Base-by-base conservation (phyloP, 1,140 invertebrate genomes). In the Trichonephila clavata region DNA sequence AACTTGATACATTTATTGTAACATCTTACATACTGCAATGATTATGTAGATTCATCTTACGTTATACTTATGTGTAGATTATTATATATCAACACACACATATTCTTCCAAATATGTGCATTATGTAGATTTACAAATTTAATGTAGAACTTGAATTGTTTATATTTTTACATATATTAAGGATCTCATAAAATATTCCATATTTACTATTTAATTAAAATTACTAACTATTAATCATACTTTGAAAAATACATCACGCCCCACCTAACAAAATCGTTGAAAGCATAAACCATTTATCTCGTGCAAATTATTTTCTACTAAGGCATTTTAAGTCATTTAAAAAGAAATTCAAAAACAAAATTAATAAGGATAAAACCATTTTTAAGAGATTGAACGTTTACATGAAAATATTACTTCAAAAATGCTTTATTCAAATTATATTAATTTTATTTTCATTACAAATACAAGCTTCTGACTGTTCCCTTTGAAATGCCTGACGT, bases 371-470 rank as follows among this genome's bases (percentile, higher is more conserved):
- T 39, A 32, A 77, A 77, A 77, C 32, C 71, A 14, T 77, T 77
- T 50, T 50, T 77, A 32, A 77, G 32, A 77, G 32, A 77, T 77
- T 77, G 71, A 77, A 77, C 32, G 71, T 77, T 77, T 77, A 39
- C 71, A 77, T 77, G 50, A 59, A 83, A 83, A 83, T 57, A 43
- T 83, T 24, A 59, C 39, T n/a, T 59, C 50, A 21, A 43, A 50
- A 81, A 83, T 59, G 81, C 27, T 83, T 50, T 83, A 83, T 83
- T 83, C 81, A 83, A 83, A 83, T 83, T 83, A 83, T 83, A 83
- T 83, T 59, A 84, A 84, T 89, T 89, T 43, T 71, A 89, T 89
- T 71, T 71, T 71, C 87, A 89, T 89, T 32, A n/a, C 57, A 68
- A 89, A 50, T 71, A 43, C 63, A 71, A 50, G 63, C 65, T 32